Conservation (phyloP, 2,888 invertebrate species). For the Agrochola lychnidis region DNA sequence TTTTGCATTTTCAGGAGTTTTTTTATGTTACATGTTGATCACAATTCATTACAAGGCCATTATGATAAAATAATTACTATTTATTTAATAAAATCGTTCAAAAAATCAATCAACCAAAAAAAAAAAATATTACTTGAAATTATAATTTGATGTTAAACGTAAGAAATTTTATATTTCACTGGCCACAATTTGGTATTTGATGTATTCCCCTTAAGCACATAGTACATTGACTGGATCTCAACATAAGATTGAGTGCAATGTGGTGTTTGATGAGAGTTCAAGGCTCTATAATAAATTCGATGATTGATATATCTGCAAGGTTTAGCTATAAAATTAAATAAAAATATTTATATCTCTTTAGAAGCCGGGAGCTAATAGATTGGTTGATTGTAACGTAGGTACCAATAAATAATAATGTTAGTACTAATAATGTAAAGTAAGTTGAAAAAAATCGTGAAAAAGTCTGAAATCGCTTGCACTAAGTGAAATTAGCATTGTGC, state of each 20-base stretch:
- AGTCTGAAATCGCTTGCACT: not conserved
- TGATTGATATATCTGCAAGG: not conserved
- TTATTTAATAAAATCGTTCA: not conserved
- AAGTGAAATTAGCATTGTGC: not conserved
- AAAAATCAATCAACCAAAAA: too few relatives aligned
- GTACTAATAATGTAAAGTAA: not conserved
- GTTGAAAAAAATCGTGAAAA: not conserved
- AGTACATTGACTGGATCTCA: not conserved
- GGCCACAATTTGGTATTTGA: not conserved
- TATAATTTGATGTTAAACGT: not conserved
- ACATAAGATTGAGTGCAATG: constrained; percentile 1
- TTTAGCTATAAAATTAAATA: not conserved
- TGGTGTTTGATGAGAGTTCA: not conserved
- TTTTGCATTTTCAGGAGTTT: not conserved
- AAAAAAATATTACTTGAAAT: too few relatives aligned
- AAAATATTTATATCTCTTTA: not conserved
- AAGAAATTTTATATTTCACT: not conserved
- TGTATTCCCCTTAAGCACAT: not conserved
- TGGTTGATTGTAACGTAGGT: not conserved
- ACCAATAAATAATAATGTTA: too few relatives aligned
- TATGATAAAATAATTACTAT: not conserved
- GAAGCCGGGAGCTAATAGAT: not conserved
- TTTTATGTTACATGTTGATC: not conserved
- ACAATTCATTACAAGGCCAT: not conserved
- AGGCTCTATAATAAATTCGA: not conserved